A percentile compares a stretch with the other conserved stretches of the same genome.
These are phyloP conservation scores for Platichthys flesus DNA, from an alignment of 2,113 vertebrate species.

Conservation along the genomic window DNA sequence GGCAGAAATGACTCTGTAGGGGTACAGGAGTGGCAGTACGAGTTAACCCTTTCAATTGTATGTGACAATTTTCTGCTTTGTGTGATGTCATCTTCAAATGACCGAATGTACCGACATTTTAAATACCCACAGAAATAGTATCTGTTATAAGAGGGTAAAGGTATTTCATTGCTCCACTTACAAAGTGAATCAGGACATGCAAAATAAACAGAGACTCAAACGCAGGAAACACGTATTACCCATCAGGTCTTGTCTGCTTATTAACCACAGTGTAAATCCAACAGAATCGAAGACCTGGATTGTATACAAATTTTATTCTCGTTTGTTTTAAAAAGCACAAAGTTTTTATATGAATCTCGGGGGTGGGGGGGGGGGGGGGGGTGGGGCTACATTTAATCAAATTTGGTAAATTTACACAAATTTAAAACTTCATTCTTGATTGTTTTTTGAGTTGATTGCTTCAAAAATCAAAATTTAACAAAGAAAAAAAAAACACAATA, in stretches of 20 bases:
- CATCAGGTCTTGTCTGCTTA: not conserved
- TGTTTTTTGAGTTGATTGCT: conserved; percentile 58
- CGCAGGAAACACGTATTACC: too few relatives aligned
- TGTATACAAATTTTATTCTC: conserved; percentile 79
- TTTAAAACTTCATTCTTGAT: conserved; percentile 69
- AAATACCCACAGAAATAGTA: too few relatives aligned
- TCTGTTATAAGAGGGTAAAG: too few relatives aligned
- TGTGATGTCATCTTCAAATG: not conserved
- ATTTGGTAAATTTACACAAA: conserved; percentile 79
- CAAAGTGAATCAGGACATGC: too few relatives aligned
- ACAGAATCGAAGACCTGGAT: conserved; percentile 27
- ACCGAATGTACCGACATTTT: too few relatives aligned
- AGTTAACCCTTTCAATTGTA: not conserved
- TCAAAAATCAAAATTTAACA: conserved; percentile 66
- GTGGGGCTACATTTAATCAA: conserved; percentile 58
- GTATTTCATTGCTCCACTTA: too few relatives aligned
- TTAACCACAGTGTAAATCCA: not conserved
- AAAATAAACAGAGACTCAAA: too few relatives aligned
- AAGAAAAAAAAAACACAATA: conserved; percentile 72
- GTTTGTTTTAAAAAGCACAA: conserved; percentile 71
- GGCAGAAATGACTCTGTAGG: not conserved
- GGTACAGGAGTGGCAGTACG: not conserved
- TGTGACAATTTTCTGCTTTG: not conserved
- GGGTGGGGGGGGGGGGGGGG: too few relatives aligned
- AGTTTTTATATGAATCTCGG: conserved; percentile 61